phyloP scores from a whole-genome alignment of 2,113 vertebrate species.

The Nansenia antarctica region DNA sequence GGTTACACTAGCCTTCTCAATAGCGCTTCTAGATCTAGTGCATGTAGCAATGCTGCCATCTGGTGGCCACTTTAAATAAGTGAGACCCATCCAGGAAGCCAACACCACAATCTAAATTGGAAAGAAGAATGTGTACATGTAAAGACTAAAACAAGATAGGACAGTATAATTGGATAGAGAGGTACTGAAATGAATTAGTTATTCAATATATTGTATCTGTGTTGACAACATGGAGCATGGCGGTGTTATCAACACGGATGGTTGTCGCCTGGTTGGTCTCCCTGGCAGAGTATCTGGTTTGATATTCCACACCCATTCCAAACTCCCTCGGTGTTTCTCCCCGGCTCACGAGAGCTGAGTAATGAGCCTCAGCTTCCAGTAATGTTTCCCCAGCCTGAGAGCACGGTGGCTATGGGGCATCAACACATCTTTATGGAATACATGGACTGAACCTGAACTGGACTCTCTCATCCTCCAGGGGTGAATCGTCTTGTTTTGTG shows the following conservation, averaged over 20 bases:
- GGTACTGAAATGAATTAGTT: neutral
- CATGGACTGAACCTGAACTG: neutral
- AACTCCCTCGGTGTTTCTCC: slow-evolving; percentile 13
- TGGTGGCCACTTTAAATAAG: slow-evolving; percentile 37
- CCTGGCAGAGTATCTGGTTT: neutral
- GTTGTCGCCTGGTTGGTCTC: neutral
- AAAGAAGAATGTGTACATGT: neutral
- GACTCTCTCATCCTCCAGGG: neutral
- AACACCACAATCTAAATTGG: neutral
- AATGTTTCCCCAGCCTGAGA: slow-evolving; percentile 43
- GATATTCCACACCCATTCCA: slow-evolving; percentile 12
- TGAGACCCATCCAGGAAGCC: neutral
- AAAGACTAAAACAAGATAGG: neutral
- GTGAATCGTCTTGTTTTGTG: neutral
- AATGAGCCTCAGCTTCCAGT: slow-evolving; percentile 33
- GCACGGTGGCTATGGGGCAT: slow-evolving; percentile 1
- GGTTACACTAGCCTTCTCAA: neutral
- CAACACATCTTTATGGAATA: slow-evolving; percentile 14
- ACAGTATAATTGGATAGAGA: neutral
- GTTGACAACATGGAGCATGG: no score
- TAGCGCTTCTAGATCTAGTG: neutral
- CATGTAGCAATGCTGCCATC: slow-evolving; percentile 62
- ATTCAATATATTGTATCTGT: neutral
- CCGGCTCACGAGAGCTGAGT: slow-evolving; percentile 32
- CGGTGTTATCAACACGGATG: neutral